Percentiles rank a stretch among this genome's conserved stretches.
These are phyloP conservation scores for Macrostomum lignano DNA, from an alignment of 1,140 invertebrate genomes.

Conservation along the genomic window DNA sequence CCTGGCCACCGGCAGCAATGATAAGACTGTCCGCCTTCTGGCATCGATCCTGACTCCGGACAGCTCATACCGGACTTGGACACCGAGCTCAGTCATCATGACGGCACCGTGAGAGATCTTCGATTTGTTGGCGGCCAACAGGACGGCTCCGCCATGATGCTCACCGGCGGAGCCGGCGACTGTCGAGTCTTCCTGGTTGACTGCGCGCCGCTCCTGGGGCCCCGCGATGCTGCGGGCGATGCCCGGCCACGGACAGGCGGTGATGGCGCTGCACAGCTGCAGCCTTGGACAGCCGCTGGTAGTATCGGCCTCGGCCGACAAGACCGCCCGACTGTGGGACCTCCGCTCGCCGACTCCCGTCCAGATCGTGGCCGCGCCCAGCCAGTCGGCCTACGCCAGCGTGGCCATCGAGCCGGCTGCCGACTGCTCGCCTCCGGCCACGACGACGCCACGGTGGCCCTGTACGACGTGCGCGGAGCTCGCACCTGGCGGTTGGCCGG, in stretches of 20 bases:
- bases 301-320: conserved; percentile 75
- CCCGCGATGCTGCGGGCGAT: conserved; percentile 66
- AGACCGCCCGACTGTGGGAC: conserved; percentile 90
- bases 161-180: conserved; percentile 85
- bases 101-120: conserved; percentile 77
- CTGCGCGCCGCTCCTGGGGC: conserved; percentile 64
- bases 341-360: conserved; percentile 44
- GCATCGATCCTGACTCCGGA: conserved; percentile 59
- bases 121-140: conserved; percentile 80
- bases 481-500: conserved; percentile 69
- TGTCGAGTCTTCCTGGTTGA: conserved; percentile 95
- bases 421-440: conserved; percentile 73
- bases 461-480: conserved; percentile 74
- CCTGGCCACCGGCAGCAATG: conserved; percentile 86
- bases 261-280: conserved; percentile 76
- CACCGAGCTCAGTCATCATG: conserved; percentile 69
- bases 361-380: conserved; percentile 2
- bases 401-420: too few relatives aligned
- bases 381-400: too few relatives aligned
- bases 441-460: conserved; percentile 69
- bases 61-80: too few relatives aligned
- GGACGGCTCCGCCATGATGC: conserved; percentile 49
- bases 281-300: conserved; percentile 94
- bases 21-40: conserved; percentile 88
- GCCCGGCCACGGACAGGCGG: conserved; percentile 68